Conservation (phyloP, 1,140 invertebrate species). For the Sarcophaga peregrina region DNA sequence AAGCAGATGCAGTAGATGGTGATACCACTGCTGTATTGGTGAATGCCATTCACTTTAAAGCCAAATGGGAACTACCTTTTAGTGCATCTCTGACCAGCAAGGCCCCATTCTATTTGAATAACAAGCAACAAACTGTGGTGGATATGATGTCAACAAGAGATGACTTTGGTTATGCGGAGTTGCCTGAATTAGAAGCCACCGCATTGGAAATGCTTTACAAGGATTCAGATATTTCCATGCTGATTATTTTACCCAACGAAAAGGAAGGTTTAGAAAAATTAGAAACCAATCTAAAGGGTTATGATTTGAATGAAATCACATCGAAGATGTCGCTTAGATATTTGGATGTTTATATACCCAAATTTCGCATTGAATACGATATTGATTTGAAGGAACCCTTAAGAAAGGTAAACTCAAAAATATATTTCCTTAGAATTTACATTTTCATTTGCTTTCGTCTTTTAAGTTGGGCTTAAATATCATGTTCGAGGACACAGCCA, state of each 20-base stretch:
- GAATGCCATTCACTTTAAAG: constrained; percentile 48
- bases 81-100: background rate
- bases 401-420: constrained; percentile 63
- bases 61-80: constrained; percentile 44
- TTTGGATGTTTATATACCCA: constrained; percentile 71
- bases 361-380: constrained; percentile 71
- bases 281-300: constrained; percentile 64
- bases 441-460: constrained; percentile 44
- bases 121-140: constrained; percentile 14
- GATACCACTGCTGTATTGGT: constrained; percentile 42
- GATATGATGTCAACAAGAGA: constrained; percentile 44
- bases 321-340: constrained; percentile 50
- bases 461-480: constrained; percentile 71
- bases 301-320: constrained; percentile 63
- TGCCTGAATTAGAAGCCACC: constrained; percentile 41
- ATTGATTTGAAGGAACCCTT: constrained; percentile 69
- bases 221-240: constrained; percentile 45
- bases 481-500: constrained; percentile 70
- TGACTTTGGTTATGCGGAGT: constrained; percentile 42
- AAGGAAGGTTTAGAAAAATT: constrained; percentile 61
- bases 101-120: background rate
- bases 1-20: constrained; percentile 26
- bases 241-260: constrained; percentile 39
- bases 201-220: constrained; percentile 45
- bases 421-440: background rate